Evolutionary conservation across 2,888 invertebrate genomes (phyloP).

Genomic region (Cataglyphis livida): DNA sequence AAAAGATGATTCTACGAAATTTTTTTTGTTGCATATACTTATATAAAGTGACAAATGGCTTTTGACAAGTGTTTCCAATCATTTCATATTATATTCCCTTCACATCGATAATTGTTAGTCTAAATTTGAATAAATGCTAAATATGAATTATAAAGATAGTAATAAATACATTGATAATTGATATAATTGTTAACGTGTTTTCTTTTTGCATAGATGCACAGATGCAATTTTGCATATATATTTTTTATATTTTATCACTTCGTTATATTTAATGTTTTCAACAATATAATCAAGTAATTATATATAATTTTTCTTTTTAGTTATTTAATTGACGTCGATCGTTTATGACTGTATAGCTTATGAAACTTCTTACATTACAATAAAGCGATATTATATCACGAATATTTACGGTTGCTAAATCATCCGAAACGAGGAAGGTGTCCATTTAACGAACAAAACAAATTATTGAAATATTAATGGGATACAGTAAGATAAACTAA

Average conservation of each 20-base stretch:
- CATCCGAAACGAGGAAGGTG: neutral
- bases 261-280: neutral
- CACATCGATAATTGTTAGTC: neutral
- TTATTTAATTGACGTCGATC: conserved; percentile 1
- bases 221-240: too few species aligned
- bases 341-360: neutral
- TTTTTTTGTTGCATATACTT: neutral
- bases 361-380: neutral
- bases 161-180: neutral
- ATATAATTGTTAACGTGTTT: neutral
- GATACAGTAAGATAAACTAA: neutral
- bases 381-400: neutral
- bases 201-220: neutral
- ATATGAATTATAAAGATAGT: neutral
- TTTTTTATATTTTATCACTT: neutral
- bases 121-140: neutral
- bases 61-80: neutral
- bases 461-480: neutral
- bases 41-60: neutral
- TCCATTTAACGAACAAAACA: neutral
- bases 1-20: neutral
- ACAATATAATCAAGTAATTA: neutral
- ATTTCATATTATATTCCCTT: neutral
- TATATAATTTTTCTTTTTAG: neutral
- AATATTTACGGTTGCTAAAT: conserved; percentile 27